Evolutionary conservation across 2,888 invertebrate genomes (phyloP).

Genomic region (Schizaphis graminum): DNA sequence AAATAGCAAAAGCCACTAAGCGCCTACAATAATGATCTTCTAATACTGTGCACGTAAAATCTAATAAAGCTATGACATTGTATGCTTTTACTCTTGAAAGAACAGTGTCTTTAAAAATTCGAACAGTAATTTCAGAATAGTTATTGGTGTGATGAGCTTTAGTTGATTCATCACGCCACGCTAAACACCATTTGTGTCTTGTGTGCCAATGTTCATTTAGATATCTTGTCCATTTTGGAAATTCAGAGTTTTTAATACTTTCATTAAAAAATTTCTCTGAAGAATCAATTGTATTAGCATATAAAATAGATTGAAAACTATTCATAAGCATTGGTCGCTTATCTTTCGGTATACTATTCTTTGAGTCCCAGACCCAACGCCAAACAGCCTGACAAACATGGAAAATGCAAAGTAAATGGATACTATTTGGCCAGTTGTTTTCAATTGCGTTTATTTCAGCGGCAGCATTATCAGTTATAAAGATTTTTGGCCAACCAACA

Average conservation of each 20-base stretch:
- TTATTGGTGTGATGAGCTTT: too few species aligned
- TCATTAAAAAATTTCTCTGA: conserved; percentile 7
- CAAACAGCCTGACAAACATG: conserved; percentile 47
- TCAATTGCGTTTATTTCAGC: conserved; percentile 47
- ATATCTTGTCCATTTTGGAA: too few species aligned
- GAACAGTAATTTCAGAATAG: too few species aligned
- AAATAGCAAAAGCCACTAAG: too few species aligned
- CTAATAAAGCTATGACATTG: too few species aligned
- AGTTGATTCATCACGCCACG: too few species aligned
- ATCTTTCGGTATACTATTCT: conserved; percentile 5
- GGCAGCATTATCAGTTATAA: conserved; percentile 50
- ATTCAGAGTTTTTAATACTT: too few species aligned
- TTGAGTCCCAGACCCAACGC: conserved; percentile 55
- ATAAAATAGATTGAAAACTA: conserved; percentile 33
- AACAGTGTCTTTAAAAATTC: too few species aligned
- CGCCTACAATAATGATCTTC: too few species aligned
- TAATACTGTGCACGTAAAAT: too few species aligned
- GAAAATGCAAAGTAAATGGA: conserved; percentile 39
- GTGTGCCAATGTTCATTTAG: neutral
- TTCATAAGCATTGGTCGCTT: conserved; percentile 17
- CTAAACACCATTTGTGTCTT: neutral
- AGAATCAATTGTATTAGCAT: conserved; percentile 6
- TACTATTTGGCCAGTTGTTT: conserved; percentile 33
- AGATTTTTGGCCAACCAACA: conserved; percentile 17
- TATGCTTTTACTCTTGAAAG: too few species aligned